Conservation (phyloP, 1,140 invertebrate genomes). For the Lysiphlebus fabarum region DNA sequence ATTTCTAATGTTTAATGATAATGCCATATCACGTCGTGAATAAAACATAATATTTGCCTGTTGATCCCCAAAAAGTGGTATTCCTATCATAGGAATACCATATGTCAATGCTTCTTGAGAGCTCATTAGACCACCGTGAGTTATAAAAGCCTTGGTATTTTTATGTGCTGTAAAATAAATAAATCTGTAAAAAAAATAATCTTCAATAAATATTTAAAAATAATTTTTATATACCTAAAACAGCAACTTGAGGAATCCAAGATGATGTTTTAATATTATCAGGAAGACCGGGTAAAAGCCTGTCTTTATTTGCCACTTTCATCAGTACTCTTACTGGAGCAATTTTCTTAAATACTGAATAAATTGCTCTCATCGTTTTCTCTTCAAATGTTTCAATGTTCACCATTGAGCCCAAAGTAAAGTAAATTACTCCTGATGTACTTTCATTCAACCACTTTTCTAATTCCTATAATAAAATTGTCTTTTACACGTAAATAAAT, state of each 20-base stretch:
- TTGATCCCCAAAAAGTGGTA: constrained; percentile 67
- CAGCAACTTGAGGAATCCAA: constrained; percentile 35
- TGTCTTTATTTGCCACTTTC: constrained; percentile 34
- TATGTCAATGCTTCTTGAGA: constrained; percentile 68
- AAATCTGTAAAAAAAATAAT: constrained; percentile 14
- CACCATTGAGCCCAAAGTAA: constrained; percentile 70
- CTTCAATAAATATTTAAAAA: neutral
- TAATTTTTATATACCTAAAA: constrained; percentile 17
- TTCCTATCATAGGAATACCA: constrained; percentile 66
- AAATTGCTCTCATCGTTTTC: constrained; percentile 58
- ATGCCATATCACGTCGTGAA: constrained; percentile 27
- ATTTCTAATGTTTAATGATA: constrained; percentile 39
- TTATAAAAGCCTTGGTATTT: constrained; percentile 65
- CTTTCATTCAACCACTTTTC: constrained; percentile 67
- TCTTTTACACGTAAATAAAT: too few relatives aligned
- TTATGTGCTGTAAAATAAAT: constrained; percentile 58
- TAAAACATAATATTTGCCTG: constrained; percentile 53
- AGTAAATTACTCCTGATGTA: constrained; percentile 66
- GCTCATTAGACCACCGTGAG: constrained; percentile 68
- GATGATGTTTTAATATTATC: constrained; percentile 28
- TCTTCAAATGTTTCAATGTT: constrained; percentile 61
- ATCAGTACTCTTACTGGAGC: constrained; percentile 37
- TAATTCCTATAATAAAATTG: constrained; percentile 59
- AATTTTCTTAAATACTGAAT: constrained; percentile 59
- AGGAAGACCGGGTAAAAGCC: constrained; percentile 27